A percentile compares a stretch with the other conserved stretches of the same genome.
Evolutionary conservation across 2,888 invertebrate species (phyloP).

Genomic region (Hemaris fuciformis): DNA sequence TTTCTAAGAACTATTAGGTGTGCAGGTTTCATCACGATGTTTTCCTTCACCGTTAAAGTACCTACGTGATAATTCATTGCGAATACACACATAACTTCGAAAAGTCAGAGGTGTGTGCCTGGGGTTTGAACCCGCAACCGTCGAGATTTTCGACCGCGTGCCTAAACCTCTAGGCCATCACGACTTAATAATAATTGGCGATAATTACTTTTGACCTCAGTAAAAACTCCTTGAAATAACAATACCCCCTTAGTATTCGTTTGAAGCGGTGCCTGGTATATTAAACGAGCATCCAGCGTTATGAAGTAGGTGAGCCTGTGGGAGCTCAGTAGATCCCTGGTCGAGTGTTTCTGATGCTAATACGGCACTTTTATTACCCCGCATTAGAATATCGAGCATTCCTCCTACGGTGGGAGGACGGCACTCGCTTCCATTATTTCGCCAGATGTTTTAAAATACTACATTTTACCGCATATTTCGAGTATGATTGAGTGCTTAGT

Average conservation of each 20-base stretch:
- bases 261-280: not conserved
- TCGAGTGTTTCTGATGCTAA: conserved; percentile 49
- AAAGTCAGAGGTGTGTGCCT: too few species aligned
- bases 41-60: too few species aligned
- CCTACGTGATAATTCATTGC: too few species aligned
- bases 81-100: too few species aligned
- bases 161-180: too few species aligned
- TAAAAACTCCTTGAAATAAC: too few species aligned
- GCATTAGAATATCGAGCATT: conserved; percentile 67
- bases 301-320: not conserved
- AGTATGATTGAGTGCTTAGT: not conserved
- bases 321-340: conserved; percentile 25
- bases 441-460: conserved; percentile 38
- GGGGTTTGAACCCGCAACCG: too few species aligned
- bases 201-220: too few species aligned
- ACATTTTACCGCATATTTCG: not conserved
- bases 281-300: not conserved
- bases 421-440: conserved; percentile 50
- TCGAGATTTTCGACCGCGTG: too few species aligned
- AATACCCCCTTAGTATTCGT: not conserved
- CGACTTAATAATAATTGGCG: too few species aligned
- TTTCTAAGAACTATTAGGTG: too few species aligned
- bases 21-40: too few species aligned
- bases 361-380: conserved; percentile 59
- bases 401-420: conserved; percentile 36